Percentiles rank a stretch among this genome's conserved stretches.
Evolutionary conservation across 2,113 vertebrate genomes (phyloP).

Genomic region (Caretta caretta): DNA sequence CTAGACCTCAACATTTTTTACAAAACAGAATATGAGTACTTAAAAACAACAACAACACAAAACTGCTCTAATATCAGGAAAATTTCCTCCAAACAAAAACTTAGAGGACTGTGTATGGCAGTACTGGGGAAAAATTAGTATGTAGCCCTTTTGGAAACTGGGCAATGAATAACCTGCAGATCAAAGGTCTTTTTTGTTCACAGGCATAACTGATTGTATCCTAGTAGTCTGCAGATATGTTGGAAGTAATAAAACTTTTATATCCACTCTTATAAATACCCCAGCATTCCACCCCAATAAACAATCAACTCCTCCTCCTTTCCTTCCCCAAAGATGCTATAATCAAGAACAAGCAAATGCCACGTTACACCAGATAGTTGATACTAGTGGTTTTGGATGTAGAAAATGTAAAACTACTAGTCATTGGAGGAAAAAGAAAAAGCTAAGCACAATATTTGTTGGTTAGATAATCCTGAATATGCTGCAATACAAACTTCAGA

Average conservation of each 20-base stretch:
- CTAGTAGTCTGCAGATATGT: neutral
- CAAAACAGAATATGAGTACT: neutral
- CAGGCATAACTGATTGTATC: neutral
- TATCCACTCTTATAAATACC: neutral
- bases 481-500: conserved; percentile 30
- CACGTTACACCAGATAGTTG: neutral
- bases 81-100: neutral
- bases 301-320: neutral
- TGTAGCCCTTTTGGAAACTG: neutral
- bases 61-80: neutral
- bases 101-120: conserved; percentile 37
- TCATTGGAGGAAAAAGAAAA: neutral
- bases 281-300: neutral
- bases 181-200: neutral
- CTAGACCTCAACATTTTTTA: neutral
- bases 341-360: neutral
- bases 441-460: conserved; percentile 11
- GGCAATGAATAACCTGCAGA: neutral
- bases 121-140: neutral
- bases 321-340: neutral
- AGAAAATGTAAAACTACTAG: conserved; percentile 22
- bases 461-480: neutral
- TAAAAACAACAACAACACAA: neutral
- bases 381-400: neutral
- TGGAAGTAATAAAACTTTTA: neutral